Evolutionary conservation across 2,888 invertebrate species (phyloP).

Genomic region (Holacanthella duospinosa): DNA sequence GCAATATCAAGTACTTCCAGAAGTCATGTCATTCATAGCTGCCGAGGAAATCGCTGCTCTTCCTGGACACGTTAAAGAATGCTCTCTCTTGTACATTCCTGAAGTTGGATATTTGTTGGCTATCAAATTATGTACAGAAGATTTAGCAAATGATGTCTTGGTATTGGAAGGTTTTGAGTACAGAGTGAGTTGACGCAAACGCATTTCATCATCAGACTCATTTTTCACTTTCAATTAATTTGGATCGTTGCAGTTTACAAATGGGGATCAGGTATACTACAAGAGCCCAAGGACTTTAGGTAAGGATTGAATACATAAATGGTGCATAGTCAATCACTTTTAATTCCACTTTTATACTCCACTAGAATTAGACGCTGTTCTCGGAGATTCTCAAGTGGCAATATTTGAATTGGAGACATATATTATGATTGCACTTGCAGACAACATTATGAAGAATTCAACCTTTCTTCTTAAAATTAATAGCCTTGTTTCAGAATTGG

Average conservation of each 20-base stretch:
- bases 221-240: no score
- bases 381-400: conserved; percentile 68
- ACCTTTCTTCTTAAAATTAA: conserved; percentile 50
- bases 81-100: conserved; percentile 59
- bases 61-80: conserved; percentile 42
- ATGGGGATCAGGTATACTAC: conserved; percentile 57
- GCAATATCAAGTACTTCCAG: conserved; percentile 57
- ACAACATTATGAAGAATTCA: conserved; percentile 52
- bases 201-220: conserved; percentile 17
- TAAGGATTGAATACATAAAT: conserved; percentile 39
- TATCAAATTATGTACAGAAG: conserved; percentile 55
- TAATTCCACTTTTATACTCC: background rate
- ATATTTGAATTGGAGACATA: conserved; percentile 69
- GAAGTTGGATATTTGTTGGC: conserved; percentile 69
- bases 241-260: conserved; percentile 52
- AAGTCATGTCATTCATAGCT: conserved; percentile 61
- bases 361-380: conserved; percentile 59
- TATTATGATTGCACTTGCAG: conserved; percentile 59
- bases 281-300: conserved; percentile 58
- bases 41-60: conserved; percentile 39
- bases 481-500: conserved; percentile 55
- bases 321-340: no score
- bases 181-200: conserved; percentile 52
- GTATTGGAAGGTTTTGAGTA: conserved; percentile 58
- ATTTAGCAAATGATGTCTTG: conserved; percentile 49